Evolutionary conservation across 2,797 vertebrate species (phyloP), one percentile per base, ranked within the genome.

Genomic region (Tarsius wallacei): DNA sequence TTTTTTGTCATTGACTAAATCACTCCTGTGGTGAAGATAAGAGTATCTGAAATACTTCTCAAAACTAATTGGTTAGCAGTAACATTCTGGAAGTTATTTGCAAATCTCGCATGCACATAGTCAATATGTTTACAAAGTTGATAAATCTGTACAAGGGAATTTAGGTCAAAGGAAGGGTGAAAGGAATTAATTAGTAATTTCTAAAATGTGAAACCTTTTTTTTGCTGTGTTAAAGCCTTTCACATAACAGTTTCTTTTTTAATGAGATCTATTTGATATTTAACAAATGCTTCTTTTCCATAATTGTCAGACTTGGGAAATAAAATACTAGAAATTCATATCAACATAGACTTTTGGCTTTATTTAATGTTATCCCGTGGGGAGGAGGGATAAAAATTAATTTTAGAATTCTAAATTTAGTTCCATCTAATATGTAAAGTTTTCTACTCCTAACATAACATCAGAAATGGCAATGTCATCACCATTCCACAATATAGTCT

Each of bases 321-420:
- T 21, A 89, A 86, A 83, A 96, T 61, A 73, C 57, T 82, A 97
- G 87, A 59, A 87, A 87, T 90, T 63, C 68, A 66, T 28, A 83
- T 81, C 42, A 71, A 81, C 42, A 59, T 22, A 47, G 55, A 49
- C 86, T 31, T 64, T 64, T 73, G 49, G 21, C 28, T 96, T 96
- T 95, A 87, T 85, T 95, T 90, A 94, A 22, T 31, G n/a, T 88
- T 33, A 57, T 51, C 49, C n/a, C 33, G 68, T 80, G 57, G 68
- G 7, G 31, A 53, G 1, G 17, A 61, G 19, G 11, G 36, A 47
- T 28, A 74, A 28, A 53, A 90, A 76, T 80, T 73, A 86, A 87
- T 68, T 83, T 95, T 59, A 19, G 84, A 90, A 78, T 77, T 87
- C 26, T 91, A 94, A 81, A 92, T 90, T 84, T 97, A 81, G 42